Base-by-base conservation (phyloP, 2,888 invertebrate genomes). In the Melinaea marsaeus region DNA sequence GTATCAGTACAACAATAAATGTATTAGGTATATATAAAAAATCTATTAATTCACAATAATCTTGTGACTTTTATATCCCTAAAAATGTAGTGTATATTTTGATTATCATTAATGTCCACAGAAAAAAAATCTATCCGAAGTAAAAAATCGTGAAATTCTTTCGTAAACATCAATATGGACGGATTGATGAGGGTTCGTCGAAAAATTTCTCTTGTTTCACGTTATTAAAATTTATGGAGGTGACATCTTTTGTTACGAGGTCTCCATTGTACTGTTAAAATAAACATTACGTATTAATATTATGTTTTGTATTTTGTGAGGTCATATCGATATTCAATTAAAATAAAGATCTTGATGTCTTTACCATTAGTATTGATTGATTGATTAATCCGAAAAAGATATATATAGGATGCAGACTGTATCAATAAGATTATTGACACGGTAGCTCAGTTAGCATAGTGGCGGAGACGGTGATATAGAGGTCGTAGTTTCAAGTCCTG, bases 141-240 rank as follows among this genome's bases (percentile, higher is more conserved):
- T 48, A 51, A 55, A 47, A 64, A 51, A 61, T 61, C 32, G 35
- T 13, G 60, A 63, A 48, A 57, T 55, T 59, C 64, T 62, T 62
- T 62, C 57, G 59, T 63, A 48, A 46, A 63, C 59, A 63, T 59
- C 63, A 54, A 61, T 60, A 65, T 55, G 45, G 65, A 56, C 61
- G 47, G 5, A 13, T 45, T 67, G 67, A 65, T 63, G 65, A 67
- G 59, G 59, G 46, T 67, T 48, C 51, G 45, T 56, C 56, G 35
- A 56, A 61, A 65, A 62, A 46, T 13, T 51, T 4, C 42, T 54
- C 46, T 63, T 59, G 59, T 61, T 62, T 63, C 46, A 63, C 55
- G 60, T 61, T 65, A 67, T 65, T 65, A 67, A 57, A 65, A 61
- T 62, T 47, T 61, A 22, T 32, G 32, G 32, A 22, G 22, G 51